Evolutionary conservation across 2,113 vertebrate species (phyloP), one percentile per base, ranked within the genome.

Genomic region (Mastomys coucha): DNA sequence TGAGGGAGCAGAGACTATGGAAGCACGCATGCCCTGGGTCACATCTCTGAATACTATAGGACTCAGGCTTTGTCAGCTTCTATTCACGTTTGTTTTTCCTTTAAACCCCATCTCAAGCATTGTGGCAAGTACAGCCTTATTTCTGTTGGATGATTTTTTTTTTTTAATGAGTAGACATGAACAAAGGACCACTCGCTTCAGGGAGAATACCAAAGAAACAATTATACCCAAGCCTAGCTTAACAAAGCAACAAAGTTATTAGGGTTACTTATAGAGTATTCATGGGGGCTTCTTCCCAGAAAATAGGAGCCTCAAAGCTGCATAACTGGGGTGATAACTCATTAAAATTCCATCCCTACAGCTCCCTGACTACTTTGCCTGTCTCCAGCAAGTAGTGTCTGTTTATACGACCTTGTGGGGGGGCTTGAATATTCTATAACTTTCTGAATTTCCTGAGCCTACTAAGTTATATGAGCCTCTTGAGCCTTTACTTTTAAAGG

Each of bases 1-100:
- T 31, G 7, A 7, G 0, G n/a, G 1, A 12, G 65, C 60, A 45
- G 3, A 19, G 12, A 39, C 8, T 20, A 1, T 22, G 0, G 6
- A 24, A 39, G 17, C 45, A 14, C 1, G 7, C 22, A 11, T 1
- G 6, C 10, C 75, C n/a, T 39, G 5, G 17, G 19, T 28, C 42
- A 0, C 11, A 58, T 39, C 16, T 81, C 69, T 7, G 1, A 53
- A 65, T 36, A 20, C 9, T n/a, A 19, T 24, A 53, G 65, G 69
- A 42, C 24, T 56, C 42, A 7, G 45, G 26, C 5, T 22, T 0
- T 20, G 12, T 42, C 85, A 81, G 28, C 19, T 92, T 70, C 33
- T 96, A 86, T 16, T 67, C 20, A 82, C 7, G 53, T 86, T 87
- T 63, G 36, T 70, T 86, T 96, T 56, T 89, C 6, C 8, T 82